phyloP scores from a whole-genome alignment of 2,888 invertebrate genomes.

The Agrenia bidenticulata region DNA sequence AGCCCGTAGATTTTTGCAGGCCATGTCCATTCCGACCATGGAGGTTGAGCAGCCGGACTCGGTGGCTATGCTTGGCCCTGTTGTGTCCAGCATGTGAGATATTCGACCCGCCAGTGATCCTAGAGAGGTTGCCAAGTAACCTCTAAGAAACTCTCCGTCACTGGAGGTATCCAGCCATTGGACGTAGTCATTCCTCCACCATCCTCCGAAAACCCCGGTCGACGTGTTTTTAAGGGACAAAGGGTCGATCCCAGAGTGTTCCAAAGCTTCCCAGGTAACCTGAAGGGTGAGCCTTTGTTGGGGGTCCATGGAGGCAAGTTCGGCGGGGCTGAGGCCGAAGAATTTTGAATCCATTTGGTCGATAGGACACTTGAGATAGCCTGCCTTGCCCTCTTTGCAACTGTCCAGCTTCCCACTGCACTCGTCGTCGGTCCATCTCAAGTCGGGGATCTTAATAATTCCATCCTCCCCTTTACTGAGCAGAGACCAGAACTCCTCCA shows the following conservation, averaged over 20 bases:
- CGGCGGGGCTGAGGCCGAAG: conserved; percentile 5
- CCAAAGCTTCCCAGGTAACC: conserved; percentile 15
- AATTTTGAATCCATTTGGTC: conserved; percentile 21
- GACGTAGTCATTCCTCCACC: background rate
- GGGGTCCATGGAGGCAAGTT: conserved; percentile 5
- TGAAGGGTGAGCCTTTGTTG: conserved; percentile 6
- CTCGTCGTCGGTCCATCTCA: background rate
- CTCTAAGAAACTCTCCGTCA: conserved; percentile 15
- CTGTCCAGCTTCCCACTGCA: background rate
- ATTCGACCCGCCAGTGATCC: conserved; percentile 27
- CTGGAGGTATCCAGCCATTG: background rate
- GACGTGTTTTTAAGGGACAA: background rate
- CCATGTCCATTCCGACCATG: conserved; percentile 40
- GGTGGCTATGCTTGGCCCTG: conserved; percentile 26
- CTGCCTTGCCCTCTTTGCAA: background rate
- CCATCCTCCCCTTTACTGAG: background rate
- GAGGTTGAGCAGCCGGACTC: conserved; percentile 42
- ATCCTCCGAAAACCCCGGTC: conserved; percentile 1
- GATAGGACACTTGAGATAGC: background rate
- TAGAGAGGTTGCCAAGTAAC: conserved; percentile 36
- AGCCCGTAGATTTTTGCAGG: conserved; percentile 33
- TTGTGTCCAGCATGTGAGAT: conserved; percentile 33
- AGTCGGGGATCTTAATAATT: background rate
- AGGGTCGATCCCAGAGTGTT: conserved; percentile 14
- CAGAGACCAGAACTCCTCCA: conserved; percentile 5